Evolutionary conservation across 2,888 invertebrate genomes (phyloP), one percentile per base, ranked within the genome.

Genomic region (Drosophila monieri): DNA sequence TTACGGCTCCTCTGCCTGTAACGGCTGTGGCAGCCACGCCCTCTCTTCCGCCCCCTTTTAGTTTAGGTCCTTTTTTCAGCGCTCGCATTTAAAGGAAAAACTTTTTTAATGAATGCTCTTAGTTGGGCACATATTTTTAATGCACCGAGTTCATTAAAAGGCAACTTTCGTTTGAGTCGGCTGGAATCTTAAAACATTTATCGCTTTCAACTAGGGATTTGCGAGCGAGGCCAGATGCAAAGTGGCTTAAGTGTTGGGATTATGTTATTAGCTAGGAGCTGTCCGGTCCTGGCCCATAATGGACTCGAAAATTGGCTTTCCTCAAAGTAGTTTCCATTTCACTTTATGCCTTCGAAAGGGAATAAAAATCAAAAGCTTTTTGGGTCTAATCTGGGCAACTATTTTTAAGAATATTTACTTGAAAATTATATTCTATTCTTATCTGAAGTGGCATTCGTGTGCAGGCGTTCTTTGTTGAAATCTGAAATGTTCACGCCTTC

Each of bases 101-200:
- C 80, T 88, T 85, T 84, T 86, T 84, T 88, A 88, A 85, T 85
- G 85, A 85, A 88, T 85, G 85, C 88, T 86, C 85, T 86, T 74
- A 86, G 86, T 85, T 80, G 71, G 61, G 78, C 75, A 80, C 78
- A 88, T 80, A 88, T 88, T 88, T 88, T 83, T 84, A 79, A 79
- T 88, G 80, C 80, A 77, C 67, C 83, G 84, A 84, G 80, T 84
- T 84, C 88, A 84, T 84, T 84, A 84, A 84, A 84, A 84, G 73
- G 73, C 84, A 78, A 85, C 84, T 84, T 83, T 64, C 41, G 58
- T 66, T 72, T 15, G 49, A 43, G 9, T 61, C 61, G 60, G 55
- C 60, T 62, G 35, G 58, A 54, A 59, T 65, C 44, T 49, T 47
- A 52, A 60, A 60, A 43, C 44, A 53, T 58, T 78, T 74, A 60